Conservation (phyloP, 2,113 vertebrate species). For the Andinoacara biseriatus region DNA sequence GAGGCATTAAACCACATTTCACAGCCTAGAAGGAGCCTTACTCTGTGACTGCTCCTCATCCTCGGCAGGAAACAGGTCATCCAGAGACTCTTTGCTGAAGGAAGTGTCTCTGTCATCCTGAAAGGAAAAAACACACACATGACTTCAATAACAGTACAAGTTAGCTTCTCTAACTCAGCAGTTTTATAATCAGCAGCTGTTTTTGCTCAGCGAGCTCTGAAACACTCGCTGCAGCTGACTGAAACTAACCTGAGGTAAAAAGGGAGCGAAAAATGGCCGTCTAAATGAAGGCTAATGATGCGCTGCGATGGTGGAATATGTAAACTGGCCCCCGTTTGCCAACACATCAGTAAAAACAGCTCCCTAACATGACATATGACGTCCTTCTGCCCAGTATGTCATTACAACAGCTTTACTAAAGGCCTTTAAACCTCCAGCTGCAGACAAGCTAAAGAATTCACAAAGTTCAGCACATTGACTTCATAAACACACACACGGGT, state of each 20-base stretch:
- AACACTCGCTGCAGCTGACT: rapidly evolving
- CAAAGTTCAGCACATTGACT: background rate
- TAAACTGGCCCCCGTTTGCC: background rate
- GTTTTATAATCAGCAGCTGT: background rate
- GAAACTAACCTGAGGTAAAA: background rate
- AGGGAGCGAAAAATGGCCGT: background rate
- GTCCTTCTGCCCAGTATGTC: background rate
- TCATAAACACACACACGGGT: background rate
- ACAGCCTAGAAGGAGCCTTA: constrained; percentile 32
- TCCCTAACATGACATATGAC: background rate
- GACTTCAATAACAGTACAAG: background rate
- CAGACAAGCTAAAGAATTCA: background rate
- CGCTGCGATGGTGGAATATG: background rate
- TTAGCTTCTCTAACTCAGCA: too few species aligned
- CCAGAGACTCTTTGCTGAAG: constrained; percentile 78
- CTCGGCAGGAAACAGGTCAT: constrained; percentile 85
- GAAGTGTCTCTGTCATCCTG: constrained; percentile 74
- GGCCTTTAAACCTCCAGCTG: background rate
- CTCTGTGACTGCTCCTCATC: constrained; percentile 84
- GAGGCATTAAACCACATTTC: background rate
- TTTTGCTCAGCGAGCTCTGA: background rate
- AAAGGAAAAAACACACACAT: background rate
- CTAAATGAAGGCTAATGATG: background rate
- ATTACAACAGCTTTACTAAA: constrained; percentile 2
- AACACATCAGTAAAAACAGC: background rate